Percentiles rank a stretch among this genome's conserved stretches.
Evolutionary conservation across 2,797 vertebrate genomes (phyloP).

Genomic region (Arremon aurantiirostris): DNA sequence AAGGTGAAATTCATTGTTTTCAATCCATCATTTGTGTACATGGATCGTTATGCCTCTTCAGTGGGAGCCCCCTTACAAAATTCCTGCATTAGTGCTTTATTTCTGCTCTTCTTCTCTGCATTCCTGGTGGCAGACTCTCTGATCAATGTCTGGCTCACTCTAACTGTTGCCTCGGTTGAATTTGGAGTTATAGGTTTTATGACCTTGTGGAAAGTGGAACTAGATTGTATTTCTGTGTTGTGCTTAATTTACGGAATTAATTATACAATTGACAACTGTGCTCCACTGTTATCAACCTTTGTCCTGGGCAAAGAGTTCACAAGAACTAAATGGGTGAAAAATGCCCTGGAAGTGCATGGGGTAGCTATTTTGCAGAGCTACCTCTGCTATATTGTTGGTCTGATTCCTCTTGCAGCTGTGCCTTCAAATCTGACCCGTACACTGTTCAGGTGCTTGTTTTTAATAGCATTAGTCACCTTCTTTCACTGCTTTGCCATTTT

Average conservation of each 20-base stretch:
- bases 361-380: slow-evolving; percentile 96
- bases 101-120: slow-evolving; percentile 94
- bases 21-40: slow-evolving; percentile 97
- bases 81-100: slow-evolving; percentile 96
- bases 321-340: slow-evolving; percentile 96
- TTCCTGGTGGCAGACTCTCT: slow-evolving; percentile 94
- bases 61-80: slow-evolving; percentile 94
- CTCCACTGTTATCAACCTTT: slow-evolving; percentile 94
- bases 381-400: slow-evolving; percentile 91
- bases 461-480: slow-evolving; percentile 95
- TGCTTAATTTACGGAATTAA: slow-evolving; percentile 97
- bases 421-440: slow-evolving; percentile 98
- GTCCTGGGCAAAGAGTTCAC: slow-evolving; percentile 92
- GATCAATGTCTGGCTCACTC: slow-evolving; percentile 93
- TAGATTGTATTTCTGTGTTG: slow-evolving; percentile 95
- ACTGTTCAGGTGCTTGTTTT: slow-evolving; percentile 97
- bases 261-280: slow-evolving; percentile 93
- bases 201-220: slow-evolving; percentile 96
- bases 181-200: slow-evolving; percentile 98
- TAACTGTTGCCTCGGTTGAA: slow-evolving; percentile 94
- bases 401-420: slow-evolving; percentile 91
- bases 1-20: slow-evolving; percentile 98
- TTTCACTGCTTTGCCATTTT: slow-evolving; percentile 98
- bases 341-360: slow-evolving; percentile 93
- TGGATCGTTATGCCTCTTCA: slow-evolving; percentile 95